A percentile compares a stretch with the other conserved stretches of the same genome.
Evolutionary conservation across 2,888 invertebrate genomes (phyloP).

Genomic region (Calameuta pallipes): DNA sequence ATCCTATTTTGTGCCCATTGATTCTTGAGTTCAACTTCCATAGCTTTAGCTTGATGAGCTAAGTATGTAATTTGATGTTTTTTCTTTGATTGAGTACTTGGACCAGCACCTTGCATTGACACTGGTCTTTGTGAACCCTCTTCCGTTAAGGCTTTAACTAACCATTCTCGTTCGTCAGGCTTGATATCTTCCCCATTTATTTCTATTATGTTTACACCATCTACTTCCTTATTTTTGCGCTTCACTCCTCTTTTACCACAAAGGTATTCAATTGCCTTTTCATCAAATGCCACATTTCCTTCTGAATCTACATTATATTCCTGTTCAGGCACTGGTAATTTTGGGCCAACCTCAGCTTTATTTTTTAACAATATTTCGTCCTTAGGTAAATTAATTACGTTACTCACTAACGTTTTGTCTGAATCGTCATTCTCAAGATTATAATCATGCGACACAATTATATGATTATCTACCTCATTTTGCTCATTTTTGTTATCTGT

Average conservation of each 20-base stretch:
- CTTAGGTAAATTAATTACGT: slow-evolving; percentile 69
- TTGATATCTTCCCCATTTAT: slow-evolving; percentile 84
- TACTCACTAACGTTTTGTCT: slow-evolving; percentile 60
- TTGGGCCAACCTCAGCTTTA: slow-evolving; percentile 62
- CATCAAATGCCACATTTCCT: slow-evolving; percentile 61
- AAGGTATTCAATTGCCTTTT: slow-evolving; percentile 62
- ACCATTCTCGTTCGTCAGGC: slow-evolving; percentile 83
- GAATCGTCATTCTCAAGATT: slow-evolving; percentile 23
- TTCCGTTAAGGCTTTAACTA: slow-evolving; percentile 83
- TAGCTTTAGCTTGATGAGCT: slow-evolving; percentile 93
- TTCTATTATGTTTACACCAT: slow-evolving; percentile 79
- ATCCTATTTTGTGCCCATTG: slow-evolving; percentile 92
- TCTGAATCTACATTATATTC: slow-evolving; percentile 62
- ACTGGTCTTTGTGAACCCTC: slow-evolving; percentile 71
- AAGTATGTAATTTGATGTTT: slow-evolving; percentile 98
- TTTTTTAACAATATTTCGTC: slow-evolving; percentile 66
- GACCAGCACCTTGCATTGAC: slow-evolving; percentile 65
- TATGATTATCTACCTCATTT: neutral
- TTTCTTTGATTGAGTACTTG: slow-evolving; percentile 78
- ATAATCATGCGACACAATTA: slow-evolving; percentile 25
- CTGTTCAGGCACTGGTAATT: slow-evolving; percentile 61
- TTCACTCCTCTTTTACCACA: slow-evolving; percentile 64
- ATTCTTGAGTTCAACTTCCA: slow-evolving; percentile 92
- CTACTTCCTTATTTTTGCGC: slow-evolving; percentile 67
- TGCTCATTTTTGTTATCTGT: neutral